Evolutionary conservation across 2,113 vertebrate genomes (phyloP).

Genomic region (Nansenia antarctica): DNA sequence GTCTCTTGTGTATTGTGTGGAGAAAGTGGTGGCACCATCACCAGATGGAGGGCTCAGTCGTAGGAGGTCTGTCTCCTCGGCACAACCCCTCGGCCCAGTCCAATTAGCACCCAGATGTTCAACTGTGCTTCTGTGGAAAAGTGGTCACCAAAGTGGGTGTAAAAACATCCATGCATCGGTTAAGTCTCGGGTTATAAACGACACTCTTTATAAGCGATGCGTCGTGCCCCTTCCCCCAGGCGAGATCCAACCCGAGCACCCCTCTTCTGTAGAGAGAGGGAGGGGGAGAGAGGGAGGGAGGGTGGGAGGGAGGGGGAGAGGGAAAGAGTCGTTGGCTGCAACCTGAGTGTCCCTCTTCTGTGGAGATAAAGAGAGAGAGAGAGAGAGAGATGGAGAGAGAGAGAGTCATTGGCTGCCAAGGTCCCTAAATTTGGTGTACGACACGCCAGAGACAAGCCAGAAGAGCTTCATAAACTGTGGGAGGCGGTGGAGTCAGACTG

Average conservation of each 20-base stretch:
- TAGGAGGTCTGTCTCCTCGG: not conserved
- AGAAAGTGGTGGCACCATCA: not conserved
- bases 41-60: conserved; percentile 21
- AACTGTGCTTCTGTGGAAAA: conserved; percentile 13
- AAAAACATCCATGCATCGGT: not conserved
- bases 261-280: not conserved
- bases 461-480: conserved; percentile 21
- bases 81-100: conserved; percentile 2
- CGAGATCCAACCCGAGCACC: not conserved
- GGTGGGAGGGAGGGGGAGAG: not conserved
- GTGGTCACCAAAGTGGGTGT: not conserved
- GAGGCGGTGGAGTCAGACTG: conserved; percentile 11
- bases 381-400: not conserved
- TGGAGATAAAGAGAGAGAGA: not conserved
- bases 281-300: not conserved
- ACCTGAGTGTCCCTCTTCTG: no score
- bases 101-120: conserved; percentile 21
- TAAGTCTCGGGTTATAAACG: not conserved
- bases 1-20: no score
- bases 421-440: not conserved
- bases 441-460: conserved; percentile 1
- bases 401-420: not conserved
- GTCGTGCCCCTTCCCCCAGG: not conserved
- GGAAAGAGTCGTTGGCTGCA: not conserved
- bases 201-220: not conserved